Percentiles rank a stretch among this genome's conserved stretches.
These are phyloP conservation scores for Lycia hirtaria DNA, from an alignment of 2,888 invertebrate species.

Conservation along the genomic window DNA sequence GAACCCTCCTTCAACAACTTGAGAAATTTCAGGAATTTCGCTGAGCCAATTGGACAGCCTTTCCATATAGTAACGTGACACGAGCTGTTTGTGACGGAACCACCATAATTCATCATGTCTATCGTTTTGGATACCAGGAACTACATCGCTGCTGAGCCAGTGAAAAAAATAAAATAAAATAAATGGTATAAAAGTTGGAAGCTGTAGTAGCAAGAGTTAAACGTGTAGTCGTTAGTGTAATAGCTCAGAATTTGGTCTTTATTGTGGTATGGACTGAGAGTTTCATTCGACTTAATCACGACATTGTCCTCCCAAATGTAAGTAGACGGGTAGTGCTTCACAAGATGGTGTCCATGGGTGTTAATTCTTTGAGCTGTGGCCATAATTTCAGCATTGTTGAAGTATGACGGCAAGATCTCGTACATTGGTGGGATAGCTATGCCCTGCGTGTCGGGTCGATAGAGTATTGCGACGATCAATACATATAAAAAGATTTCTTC, in stretches of 20 bases:
- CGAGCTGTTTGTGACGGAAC: slow-evolving; percentile 86
- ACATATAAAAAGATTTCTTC: slow-evolving; percentile 89
- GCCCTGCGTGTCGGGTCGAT: slow-evolving; percentile 87
- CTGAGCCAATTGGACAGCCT: slow-evolving; percentile 89
- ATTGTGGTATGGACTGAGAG: slow-evolving; percentile 85
- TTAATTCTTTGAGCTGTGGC: slow-evolving; percentile 87
- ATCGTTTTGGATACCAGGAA: slow-evolving; percentile 60
- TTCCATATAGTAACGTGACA: slow-evolving; percentile 91
- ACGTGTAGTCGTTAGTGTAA: slow-evolving; percentile 89
- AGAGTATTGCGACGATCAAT: slow-evolving; percentile 87
- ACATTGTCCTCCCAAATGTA: slow-evolving; percentile 75
- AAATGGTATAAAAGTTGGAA: slow-evolving; percentile 87
- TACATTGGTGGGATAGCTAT: slow-evolving; percentile 89
- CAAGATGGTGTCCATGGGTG: slow-evolving; percentile 62
- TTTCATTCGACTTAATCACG: slow-evolving; percentile 87
- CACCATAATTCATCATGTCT: slow-evolving; percentile 35
- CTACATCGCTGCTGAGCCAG: slow-evolving; percentile 86
- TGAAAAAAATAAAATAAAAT: too few species aligned
- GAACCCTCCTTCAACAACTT: slow-evolving; percentile 87
- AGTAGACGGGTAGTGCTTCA: slow-evolving; percentile 63
- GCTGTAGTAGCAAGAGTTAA: slow-evolving; percentile 88
- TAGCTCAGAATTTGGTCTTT: slow-evolving; percentile 79
- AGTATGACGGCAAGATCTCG: slow-evolving; percentile 90
- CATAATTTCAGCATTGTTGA: slow-evolving; percentile 88
- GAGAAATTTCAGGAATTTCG: too few species aligned